Evolutionary conservation across 2,888 invertebrate species (phyloP), one percentile per base, ranked within the genome.

Genomic region (Blastobasis lacticolella): DNA sequence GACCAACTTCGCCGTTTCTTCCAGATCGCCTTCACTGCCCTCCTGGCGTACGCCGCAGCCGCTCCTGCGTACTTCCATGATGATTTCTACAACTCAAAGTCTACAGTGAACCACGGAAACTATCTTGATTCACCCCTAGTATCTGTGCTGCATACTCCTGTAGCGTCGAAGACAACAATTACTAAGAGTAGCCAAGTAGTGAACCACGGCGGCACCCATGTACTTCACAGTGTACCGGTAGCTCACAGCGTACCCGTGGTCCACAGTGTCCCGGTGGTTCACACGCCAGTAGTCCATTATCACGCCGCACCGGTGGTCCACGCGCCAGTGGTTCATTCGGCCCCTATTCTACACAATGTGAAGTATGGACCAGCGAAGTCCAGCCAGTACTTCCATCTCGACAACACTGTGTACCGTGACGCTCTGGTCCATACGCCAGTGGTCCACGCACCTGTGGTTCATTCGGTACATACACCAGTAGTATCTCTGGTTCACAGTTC

Each of bases 51-150:
- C 49, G 67, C 70, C 0, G 54, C 68, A 0, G 80, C 82, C 0
- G 74, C 73, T 0, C 84, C 84, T 84, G 85, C 10, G 71, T 63
- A 37, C 55, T 69, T 71, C 37, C 45, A 72, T 23, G 62, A 73
- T 23, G 23, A 23, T 3, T 55, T 66, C 50, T 73, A 76, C 4
- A 66, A 71, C 9, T 73, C 66, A 66, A 73, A 71, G 50, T 78
- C 80, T 49, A 52, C 70, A 0, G 62, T 78, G 36, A 70, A 79
- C 59, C 78, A 80, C 36, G 78, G 77, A 23, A 71, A 73, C 79
- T 23, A 72, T 74, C 48, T 52, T 75, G 43, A 73, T 73, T 49
- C 47, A 63, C 42, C 41, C 60, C 5, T 23, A 3, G 74, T 56
- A 8, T 54, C 64, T 3, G 50, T 66, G 23, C 23, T 23, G 23